phyloP scores from a whole-genome alignment of 2,888 invertebrate genomes.

The Coelopa pilipes region DNA sequence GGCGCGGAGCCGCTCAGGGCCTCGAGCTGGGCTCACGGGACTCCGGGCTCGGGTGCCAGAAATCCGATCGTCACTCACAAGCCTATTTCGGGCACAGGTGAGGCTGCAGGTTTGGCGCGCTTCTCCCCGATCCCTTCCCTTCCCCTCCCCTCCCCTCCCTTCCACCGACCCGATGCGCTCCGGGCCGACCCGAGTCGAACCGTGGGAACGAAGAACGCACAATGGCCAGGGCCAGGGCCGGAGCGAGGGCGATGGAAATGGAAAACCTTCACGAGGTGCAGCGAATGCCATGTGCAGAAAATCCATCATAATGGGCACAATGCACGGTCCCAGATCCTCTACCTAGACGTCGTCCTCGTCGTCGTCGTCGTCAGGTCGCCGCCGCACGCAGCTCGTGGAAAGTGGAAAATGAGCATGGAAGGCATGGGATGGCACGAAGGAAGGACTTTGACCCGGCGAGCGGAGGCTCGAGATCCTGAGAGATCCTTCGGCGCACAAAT shows the following conservation, averaged over 20 bases:
- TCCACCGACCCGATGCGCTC: too few species aligned
- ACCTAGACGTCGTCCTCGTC: too few species aligned
- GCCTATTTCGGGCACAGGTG: constrained; percentile 25
- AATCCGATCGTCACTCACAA: neutral
- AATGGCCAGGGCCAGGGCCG: constrained; percentile 8
- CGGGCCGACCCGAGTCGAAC: neutral
- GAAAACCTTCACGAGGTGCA: constrained; percentile 1
- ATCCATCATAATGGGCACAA: constrained; percentile 29
- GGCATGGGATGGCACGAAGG: too few species aligned
- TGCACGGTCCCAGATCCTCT: too few species aligned
- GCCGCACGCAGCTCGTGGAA: neutral
- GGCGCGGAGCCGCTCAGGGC: too few species aligned
- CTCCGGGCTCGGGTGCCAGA: neutral
- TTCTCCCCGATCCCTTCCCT: constrained; percentile 7
- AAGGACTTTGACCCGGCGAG: too few species aligned
- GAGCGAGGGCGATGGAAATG: too few species aligned
- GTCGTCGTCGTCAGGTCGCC: too few species aligned
- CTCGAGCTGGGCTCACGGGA: too few species aligned
- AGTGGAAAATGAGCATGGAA: neutral
- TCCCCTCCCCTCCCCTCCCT: neutral
- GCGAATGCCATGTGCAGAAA: constrained; percentile 28
- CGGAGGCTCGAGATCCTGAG: too few species aligned
- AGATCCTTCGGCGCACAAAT: too few species aligned
- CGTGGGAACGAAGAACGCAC: neutral
- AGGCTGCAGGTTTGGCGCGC: constrained; percentile 36